Evolutionary conservation across 2,888 invertebrate species (phyloP).

Genomic region (Nebria brevicollis): DNA sequence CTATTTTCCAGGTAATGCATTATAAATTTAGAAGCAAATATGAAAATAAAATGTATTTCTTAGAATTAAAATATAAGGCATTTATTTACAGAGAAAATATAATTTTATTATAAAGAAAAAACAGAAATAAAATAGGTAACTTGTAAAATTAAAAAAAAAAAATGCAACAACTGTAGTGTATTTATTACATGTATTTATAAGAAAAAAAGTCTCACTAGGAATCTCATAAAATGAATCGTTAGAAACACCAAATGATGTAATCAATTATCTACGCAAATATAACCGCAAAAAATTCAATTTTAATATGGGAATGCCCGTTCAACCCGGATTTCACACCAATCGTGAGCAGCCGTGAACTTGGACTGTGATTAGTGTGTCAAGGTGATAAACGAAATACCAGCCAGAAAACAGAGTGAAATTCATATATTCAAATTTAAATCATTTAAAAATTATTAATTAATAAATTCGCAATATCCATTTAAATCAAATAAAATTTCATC

Average conservation of each 20-base stretch:
- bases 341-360: constrained; percentile 19
- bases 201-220: neutral
- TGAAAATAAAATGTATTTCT: too few species aligned
- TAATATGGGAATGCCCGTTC: constrained; percentile 1
- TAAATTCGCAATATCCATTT: neutral
- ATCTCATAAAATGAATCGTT: neutral
- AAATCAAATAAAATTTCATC: too few species aligned
- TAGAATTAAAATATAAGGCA: too few species aligned
- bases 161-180: too few species aligned
- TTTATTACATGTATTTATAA: too few species aligned
- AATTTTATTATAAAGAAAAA: too few species aligned
- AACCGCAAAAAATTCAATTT: neutral
- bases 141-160: too few species aligned
- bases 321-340: constrained; percentile 9
- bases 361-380: constrained; percentile 15
- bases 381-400: constrained; percentile 5
- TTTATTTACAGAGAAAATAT: too few species aligned
- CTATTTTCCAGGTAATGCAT: too few species aligned
- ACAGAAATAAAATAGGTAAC: too few species aligned
- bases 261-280: neutral
- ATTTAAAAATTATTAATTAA: neutral
- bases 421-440: neutral
- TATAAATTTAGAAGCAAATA: too few species aligned
- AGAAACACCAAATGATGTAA: neutral
- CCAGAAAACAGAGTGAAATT: neutral